phyloP scores from a whole-genome alignment of 2,888 invertebrate genomes.

The Spisula subtruncata region DNA sequence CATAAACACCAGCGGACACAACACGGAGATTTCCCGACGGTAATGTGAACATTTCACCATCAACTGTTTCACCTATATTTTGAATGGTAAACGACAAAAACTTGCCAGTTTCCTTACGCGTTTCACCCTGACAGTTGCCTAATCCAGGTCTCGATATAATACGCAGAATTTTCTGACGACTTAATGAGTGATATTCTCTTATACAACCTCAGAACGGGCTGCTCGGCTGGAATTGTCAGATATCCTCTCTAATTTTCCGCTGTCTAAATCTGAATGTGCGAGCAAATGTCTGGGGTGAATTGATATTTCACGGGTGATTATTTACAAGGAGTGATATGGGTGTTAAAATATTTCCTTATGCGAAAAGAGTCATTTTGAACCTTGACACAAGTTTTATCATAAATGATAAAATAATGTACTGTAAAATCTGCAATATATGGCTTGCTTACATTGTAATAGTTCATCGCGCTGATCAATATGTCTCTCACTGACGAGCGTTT shows the following conservation, averaged over 20 bases:
- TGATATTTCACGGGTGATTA: slow-evolving; percentile 21
- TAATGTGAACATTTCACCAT: neutral
- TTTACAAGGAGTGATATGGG: neutral
- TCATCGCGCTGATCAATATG: too few species aligned
- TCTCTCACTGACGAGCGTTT: too few species aligned
- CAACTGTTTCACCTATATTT: neutral
- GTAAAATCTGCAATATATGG: too few species aligned
- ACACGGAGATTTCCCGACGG: neutral
- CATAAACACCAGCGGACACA: neutral
- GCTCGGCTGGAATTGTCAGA: too few species aligned
- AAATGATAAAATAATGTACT: too few species aligned
- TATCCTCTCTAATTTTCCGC: too few species aligned
- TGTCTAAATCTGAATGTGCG: too few species aligned
- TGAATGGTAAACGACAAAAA: neutral
- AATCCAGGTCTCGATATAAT: neutral
- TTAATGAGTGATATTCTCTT: neutral
- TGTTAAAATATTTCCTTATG: neutral
- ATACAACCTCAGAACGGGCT: neutral
- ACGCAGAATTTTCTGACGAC: neutral
- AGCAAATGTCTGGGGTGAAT: too few species aligned
- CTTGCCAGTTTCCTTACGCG: neutral
- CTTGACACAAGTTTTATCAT: neutral
- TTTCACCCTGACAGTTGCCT: neutral
- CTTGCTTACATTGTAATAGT: too few species aligned
- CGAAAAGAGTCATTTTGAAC: neutral